Base-by-base conservation (phyloP, 2,797 vertebrate genomes). In the Otolemur crassicaudatus region DNA sequence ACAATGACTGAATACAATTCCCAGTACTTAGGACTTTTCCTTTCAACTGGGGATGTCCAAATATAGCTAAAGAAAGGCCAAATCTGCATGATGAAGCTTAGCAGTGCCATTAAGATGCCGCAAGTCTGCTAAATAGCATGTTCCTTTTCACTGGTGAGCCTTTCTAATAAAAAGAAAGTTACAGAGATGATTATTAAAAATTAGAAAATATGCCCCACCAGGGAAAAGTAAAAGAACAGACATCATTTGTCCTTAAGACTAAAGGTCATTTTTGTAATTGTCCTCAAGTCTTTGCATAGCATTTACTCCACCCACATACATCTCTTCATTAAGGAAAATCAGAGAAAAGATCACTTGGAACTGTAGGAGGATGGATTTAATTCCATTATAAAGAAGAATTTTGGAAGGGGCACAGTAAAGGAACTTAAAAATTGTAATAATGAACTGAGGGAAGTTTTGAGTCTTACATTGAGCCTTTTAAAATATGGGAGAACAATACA, bases 211-310 rank as follows among this genome's bases (percentile, higher is more conserved):
- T 77, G 81, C 87, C 13, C 82, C n/a, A 46, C 6, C 5, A 67
- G 22, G 46, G 70, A 89, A 89, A 87, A 95, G 65, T 58, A 76
- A 92, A 91, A 90, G 27, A 43, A 80, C 0, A 65, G 29, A 87
- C 2, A 34, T 81, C 87, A 72, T 43, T 92, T 94, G 40, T 5
- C 27, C 77, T 94, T 7, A 81, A 80, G 31, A 90, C 37, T 92
- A 60, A 82, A 82, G 79, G 29, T 73, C 53, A 85, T 94, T 94
- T 95, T 92, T 53, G 77, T 80, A 96, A 95, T 77, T 92, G 40
- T 88, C 40, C 92, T 81, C n/a, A 84, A 92, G 53, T 81, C 87
- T 77, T 87, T 69, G 43, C 31, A 60, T 56, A 96, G n/a, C 29
- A 77, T 94, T 84, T 87, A 77, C 46, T 49, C 25, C 31, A 65